A percentile compares a stretch with the other conserved stretches of the same genome.
phyloP scores from a whole-genome alignment of 2,797 vertebrate genomes.

The Ispidina lecontei region DNA sequence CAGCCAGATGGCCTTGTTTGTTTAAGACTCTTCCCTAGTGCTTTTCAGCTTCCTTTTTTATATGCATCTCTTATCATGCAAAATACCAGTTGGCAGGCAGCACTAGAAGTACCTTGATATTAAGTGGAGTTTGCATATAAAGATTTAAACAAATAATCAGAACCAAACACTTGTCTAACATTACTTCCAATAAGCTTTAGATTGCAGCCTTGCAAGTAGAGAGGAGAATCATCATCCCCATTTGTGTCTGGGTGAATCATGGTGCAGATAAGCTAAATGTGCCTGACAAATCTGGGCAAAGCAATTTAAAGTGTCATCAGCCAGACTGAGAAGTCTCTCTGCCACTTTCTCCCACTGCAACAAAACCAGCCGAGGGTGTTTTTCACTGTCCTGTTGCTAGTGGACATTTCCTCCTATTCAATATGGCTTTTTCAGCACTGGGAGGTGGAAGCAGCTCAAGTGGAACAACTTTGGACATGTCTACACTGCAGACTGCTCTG shows the following conservation, averaged over 20 bases:
- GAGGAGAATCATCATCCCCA: background rate
- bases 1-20: conserved; percentile 61
- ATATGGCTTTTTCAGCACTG: background rate
- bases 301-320: background rate
- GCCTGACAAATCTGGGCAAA: background rate
- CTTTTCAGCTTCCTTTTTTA: background rate
- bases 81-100: conserved; percentile 36
- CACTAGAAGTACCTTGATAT: background rate
- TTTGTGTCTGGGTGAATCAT: background rate
- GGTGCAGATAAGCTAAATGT: background rate
- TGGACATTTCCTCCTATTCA: background rate
- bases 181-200: background rate
- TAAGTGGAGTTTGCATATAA: background rate
- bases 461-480: background rate
- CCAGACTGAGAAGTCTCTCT: background rate
- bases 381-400: background rate
- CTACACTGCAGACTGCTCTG: background rate
- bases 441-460: background rate
- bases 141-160: background rate
- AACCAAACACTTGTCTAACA: background rate
- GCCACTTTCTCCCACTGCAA: background rate
- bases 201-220: background rate
- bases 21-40: conserved; percentile 43
- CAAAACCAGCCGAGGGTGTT: background rate
- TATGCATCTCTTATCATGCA: conserved; percentile 3